Evolutionary conservation across 2,113 vertebrate genomes (phyloP).

Genomic region (Trogon surrucura): DNA sequence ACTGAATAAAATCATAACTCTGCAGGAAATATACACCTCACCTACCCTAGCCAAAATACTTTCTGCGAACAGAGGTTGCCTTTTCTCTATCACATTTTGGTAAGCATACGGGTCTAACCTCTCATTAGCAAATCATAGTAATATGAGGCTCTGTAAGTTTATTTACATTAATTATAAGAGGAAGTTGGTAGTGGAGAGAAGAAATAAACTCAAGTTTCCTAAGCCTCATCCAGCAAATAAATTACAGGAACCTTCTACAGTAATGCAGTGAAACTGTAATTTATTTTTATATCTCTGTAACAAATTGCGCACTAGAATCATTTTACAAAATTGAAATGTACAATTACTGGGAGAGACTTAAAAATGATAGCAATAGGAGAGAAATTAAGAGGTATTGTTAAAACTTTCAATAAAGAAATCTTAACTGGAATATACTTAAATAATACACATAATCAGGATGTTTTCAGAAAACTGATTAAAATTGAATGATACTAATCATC

Average conservation of each 20-base stretch:
- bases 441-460: not conserved
- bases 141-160: not conserved
- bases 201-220: not conserved
- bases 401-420: not conserved
- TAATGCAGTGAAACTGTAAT: not conserved
- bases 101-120: not conserved
- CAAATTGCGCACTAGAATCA: not conserved
- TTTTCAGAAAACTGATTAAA: not conserved
- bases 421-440: not conserved
- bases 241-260: not conserved
- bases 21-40: not conserved
- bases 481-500: not conserved
- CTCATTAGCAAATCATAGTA: not conserved
- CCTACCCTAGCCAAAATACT: not conserved
- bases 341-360: not conserved
- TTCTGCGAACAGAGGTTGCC: not conserved
- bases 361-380: not conserved
- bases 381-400: not conserved
- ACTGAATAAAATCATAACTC: not conserved
- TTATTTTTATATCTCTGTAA: not conserved
- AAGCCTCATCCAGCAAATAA: not conserved
- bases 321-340: not conserved
- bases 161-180: not conserved
- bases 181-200: not conserved
- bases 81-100: not conserved